These are phyloP conservation scores for Neoitamus cyanurus DNA, from an alignment of 2,888 invertebrate species.

Conservation along the genomic window DNA sequence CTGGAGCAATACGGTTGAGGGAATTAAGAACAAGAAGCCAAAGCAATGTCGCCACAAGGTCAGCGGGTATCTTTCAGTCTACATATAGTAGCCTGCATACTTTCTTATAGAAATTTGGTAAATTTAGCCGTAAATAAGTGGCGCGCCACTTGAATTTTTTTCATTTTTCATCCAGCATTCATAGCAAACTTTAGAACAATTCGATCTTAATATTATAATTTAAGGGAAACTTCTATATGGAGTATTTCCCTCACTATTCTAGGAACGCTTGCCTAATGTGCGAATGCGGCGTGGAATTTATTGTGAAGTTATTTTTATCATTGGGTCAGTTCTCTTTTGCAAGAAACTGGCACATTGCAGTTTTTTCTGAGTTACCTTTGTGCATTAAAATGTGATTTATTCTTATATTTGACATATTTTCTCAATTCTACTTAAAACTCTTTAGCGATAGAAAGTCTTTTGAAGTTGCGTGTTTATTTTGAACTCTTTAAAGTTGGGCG, in stretches of 20 bases:
- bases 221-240: background rate
- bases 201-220: background rate
- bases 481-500: too few species aligned
- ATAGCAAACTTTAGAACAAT: too few species aligned
- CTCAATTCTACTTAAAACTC: too few species aligned
- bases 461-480: too few species aligned
- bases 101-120: background rate
- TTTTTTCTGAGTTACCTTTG: background rate
- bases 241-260: background rate
- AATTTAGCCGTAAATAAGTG: background rate
- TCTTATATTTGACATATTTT: too few species aligned
- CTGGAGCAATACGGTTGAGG: background rate
- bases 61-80: background rate
- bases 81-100: background rate
- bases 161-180: background rate
- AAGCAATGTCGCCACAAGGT: background rate
- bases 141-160: background rate
- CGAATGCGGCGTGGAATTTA: background rate
- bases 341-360: background rate
- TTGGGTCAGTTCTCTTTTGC: background rate
- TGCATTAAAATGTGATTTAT: background rate
- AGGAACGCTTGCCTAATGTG: background rate
- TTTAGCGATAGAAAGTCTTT: too few species aligned
- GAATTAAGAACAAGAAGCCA: background rate
- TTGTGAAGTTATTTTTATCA: background rate